Conservation (phyloP, 2,888 invertebrate genomes). For the Lithophane semibrunnea region DNA sequence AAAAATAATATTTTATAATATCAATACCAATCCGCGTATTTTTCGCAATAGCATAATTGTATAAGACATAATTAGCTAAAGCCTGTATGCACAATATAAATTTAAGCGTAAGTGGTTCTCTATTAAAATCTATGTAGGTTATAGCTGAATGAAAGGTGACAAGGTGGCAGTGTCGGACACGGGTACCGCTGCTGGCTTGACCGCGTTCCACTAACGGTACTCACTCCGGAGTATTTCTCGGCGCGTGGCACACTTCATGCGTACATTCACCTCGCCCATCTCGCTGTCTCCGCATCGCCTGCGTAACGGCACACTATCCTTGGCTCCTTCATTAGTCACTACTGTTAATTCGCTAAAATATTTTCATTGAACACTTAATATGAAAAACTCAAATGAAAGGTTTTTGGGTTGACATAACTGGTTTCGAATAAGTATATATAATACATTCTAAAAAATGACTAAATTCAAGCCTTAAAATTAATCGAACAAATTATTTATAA, state of each 20-base stretch:
- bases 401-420: background rate
- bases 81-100: background rate
- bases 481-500: constrained; percentile 24
- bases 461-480: background rate
- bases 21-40: background rate
- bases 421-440: background rate
- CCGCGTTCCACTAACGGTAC: constrained; percentile 90
- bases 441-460: background rate
- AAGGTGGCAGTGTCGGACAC: constrained; percentile 77
- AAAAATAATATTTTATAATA: background rate
- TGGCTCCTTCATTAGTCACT: constrained; percentile 33
- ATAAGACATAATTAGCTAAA: constrained; percentile 1
- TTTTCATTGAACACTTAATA: background rate
- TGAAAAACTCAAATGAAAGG: background rate
- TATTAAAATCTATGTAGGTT: constrained; percentile 52
- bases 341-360: constrained; percentile 11
- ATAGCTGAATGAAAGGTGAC: constrained; percentile 73
- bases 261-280: constrained; percentile 89
- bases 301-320: constrained; percentile 56
- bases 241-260: constrained; percentile 89
- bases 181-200: constrained; percentile 86
- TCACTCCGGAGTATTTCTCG: constrained; percentile 89
- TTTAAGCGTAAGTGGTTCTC: constrained; percentile 15
- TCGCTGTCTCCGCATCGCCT: constrained; percentile 75
- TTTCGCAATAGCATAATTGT: background rate